phyloP scores from a whole-genome alignment of 2,888 invertebrate genomes.

The Coelogynopora nodosa region DNA sequence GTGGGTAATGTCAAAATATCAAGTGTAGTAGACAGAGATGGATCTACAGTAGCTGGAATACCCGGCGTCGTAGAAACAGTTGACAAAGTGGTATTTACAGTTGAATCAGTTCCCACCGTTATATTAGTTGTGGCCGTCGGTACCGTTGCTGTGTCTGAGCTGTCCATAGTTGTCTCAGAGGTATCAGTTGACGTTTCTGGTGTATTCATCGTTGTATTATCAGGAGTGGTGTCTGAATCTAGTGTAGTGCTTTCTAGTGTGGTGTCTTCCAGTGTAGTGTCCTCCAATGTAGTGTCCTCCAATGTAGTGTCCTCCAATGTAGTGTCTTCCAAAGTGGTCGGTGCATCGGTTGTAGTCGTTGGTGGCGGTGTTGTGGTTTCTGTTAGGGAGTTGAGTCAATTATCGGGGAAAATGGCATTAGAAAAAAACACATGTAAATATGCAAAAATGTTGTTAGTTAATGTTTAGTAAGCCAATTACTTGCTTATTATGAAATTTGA shows the following conservation, averaged over 20 bases:
- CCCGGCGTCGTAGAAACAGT: neutral
- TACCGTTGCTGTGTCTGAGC: too few relatives aligned
- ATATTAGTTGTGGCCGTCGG: too few relatives aligned
- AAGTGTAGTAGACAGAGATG: neutral
- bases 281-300: neutral
- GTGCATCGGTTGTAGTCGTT: neutral
- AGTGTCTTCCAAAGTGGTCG: neutral
- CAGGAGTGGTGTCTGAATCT: neutral
- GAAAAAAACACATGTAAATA: too few relatives aligned
- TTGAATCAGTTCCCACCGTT: too few relatives aligned
- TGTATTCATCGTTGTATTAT: neutral
- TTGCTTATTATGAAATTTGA: too few relatives aligned
- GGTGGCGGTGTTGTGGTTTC: neutral
- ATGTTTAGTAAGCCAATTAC: too few relatives aligned
- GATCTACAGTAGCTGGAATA: neutral
- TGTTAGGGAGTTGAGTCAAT: neutral
- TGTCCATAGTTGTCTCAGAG: too few relatives aligned
- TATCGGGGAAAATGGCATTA: neutral
- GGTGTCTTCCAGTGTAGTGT: neutral
- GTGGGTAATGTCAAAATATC: slow-evolving; percentile 11
- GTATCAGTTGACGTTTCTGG: too few relatives aligned
- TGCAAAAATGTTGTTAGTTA: too few relatives aligned
- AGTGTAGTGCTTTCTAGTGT: neutral
- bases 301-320: neutral
- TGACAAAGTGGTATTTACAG: too few relatives aligned